Evolutionary conservation across 2,888 invertebrate species (phyloP).

Genomic region (Acrobasis repandana): DNA sequence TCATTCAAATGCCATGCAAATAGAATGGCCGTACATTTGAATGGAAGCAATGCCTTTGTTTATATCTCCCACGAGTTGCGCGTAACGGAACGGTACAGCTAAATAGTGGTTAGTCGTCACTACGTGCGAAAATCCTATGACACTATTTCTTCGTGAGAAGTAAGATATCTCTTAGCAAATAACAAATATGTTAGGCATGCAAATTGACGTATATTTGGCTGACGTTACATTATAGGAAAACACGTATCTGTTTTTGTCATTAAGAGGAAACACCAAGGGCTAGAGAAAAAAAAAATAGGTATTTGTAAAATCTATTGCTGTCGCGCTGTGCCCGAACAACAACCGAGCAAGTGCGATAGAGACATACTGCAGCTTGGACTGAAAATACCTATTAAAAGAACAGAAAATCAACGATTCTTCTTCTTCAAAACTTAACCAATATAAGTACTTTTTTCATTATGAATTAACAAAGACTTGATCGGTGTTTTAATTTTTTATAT

Average conservation of each 20-base stretch:
- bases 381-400: too few species aligned
- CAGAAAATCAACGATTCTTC: too few species aligned
- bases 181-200: not conserved
- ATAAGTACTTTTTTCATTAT: too few species aligned
- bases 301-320: too few species aligned
- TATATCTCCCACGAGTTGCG: conserved; percentile 66
- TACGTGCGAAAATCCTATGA: conserved; percentile 58
- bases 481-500: too few species aligned
- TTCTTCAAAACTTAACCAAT: too few species aligned
- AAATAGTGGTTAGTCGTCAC: conserved; percentile 50
- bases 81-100: conserved; percentile 64
- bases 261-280: too few species aligned
- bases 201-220: not conserved
- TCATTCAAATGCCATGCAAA: conserved; percentile 41
- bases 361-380: too few species aligned
- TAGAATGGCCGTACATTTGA: conserved; percentile 50
- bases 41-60: conserved; percentile 62
- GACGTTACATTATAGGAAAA: not conserved
- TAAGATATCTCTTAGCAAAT: conserved; percentile 33
- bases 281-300: too few species aligned
- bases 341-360: too few species aligned
- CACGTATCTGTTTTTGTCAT: not conserved
- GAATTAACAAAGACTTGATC: too few species aligned
- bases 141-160: conserved; percentile 52
- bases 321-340: too few species aligned